Base-by-base conservation (phyloP, 1,140 invertebrate genomes). In the Brachionus angularis region DNA sequence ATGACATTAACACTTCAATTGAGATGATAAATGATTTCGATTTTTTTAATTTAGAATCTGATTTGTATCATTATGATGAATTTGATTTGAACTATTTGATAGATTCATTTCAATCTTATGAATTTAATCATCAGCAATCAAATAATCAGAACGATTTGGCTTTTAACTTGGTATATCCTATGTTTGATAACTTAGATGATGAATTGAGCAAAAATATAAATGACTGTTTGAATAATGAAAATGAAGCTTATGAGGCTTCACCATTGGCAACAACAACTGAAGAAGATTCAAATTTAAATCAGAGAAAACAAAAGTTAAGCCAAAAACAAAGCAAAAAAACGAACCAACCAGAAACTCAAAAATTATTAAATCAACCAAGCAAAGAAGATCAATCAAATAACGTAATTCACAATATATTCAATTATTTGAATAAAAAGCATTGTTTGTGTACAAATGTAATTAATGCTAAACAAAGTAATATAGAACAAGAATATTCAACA, bases 161-260 rank as follows among this genome's bases (percentile, higher is more conserved):
- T n/a, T n/a, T n/a, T n/a, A n/a, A 58, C 14, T 42, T 25, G 1
- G 1, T 58, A 0, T 58, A 58, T 49, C 69, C 53, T 25, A 12
- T 58, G 3, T 73, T 61, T 46, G 44, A 55, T 25, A 72, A 44
- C 18, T 58, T n/a, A n/a, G n/a, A n/a, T n/a, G n/a, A n/a, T n/a
- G n/a, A n/a, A n/a, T n/a, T n/a, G n/a, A n/a, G n/a, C n/a, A n/a
- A n/a, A n/a, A n/a, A n/a, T n/a, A n/a, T n/a, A n/a, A n/a, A n/a
- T n/a, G n/a, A n/a, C n/a, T n/a, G n/a, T n/a, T n/a, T n/a, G n/a
- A n/a, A n/a, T n/a, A n/a, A n/a, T n/a, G n/a, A n/a, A n/a, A n/a
- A n/a, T n/a, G n/a, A n/a, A n/a, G n/a, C n/a, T n/a, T n/a, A n/a
- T n/a, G n/a, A n/a, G n/a, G n/a, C n/a, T n/a, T n/a, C n/a, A n/a